Conservation (phyloP, 1,140 invertebrate genomes). For the Cydia pomonella region DNA sequence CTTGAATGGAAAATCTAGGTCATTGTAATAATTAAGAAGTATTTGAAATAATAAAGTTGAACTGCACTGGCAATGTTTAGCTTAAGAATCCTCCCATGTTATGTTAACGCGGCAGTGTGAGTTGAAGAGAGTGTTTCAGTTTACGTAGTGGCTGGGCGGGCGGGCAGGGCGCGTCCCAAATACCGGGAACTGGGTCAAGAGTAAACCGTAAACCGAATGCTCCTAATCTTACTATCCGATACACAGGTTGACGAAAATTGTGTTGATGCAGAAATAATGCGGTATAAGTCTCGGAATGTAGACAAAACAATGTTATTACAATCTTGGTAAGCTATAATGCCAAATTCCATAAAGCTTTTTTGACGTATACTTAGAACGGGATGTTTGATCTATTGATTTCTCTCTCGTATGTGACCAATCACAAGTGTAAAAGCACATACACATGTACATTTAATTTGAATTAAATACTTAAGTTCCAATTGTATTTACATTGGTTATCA, state of each 20-base stretch:
- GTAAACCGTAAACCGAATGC: conserved; percentile 43
- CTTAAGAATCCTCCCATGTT: neutral
- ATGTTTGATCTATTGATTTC: neutral
- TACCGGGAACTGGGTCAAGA: conserved; percentile 62
- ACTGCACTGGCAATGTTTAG: no score
- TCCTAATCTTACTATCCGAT: conserved; percentile 6
- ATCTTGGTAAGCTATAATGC: neutral
- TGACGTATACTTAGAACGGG: neutral
- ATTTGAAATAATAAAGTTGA: no score
- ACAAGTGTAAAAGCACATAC: neutral
- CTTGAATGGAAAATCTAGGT: no score
- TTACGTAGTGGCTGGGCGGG: conserved; percentile 34
- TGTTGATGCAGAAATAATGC: neutral
- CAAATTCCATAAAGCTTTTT: no score
- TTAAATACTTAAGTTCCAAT: no score
- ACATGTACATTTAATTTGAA: no score
- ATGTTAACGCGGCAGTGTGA: neutral
- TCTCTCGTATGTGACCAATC: neutral
- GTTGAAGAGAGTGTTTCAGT: conserved; percentile 17
- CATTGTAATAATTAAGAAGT: no score
- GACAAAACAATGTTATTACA: neutral
- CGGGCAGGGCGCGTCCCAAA: conserved; percentile 52
- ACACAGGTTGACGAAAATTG: neutral
- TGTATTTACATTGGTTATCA: neutral
- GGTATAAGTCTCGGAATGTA: neutral